Conservation (phyloP, 2,797 vertebrate genomes). For the Chanos chanos region DNA sequence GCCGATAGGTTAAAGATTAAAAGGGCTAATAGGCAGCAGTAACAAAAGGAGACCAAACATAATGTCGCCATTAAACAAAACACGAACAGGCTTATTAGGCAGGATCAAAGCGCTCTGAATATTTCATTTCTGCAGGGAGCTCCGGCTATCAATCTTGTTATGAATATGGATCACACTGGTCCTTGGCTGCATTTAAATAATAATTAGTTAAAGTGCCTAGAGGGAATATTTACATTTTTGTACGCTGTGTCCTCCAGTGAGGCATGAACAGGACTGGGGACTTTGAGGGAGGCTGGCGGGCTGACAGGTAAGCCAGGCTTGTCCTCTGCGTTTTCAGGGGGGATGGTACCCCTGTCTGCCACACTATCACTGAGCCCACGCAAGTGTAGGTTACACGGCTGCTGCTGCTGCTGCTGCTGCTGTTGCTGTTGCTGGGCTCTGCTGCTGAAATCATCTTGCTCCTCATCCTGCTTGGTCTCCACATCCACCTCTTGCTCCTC, state of each 20-base stretch:
- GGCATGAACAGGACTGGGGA: conserved; percentile 74
- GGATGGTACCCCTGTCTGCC: conserved; percentile 46
- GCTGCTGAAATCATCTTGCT: conserved; percentile 64
- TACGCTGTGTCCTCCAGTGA: conserved; percentile 83
- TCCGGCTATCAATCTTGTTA: conserved; percentile 80
- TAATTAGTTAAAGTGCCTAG: conserved; percentile 78
- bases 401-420: conserved; percentile 45
- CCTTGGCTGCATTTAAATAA: conserved; percentile 80
- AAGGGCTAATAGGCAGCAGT: conserved; percentile 70
- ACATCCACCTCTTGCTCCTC: conserved; percentile 85
- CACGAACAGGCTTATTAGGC: conserved; percentile 70
- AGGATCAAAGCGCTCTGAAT: conserved; percentile 77
- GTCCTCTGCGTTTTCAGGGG: conserved; percentile 58
- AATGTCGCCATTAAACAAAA: conserved; percentile 71
- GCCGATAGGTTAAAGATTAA: conserved; percentile 76
- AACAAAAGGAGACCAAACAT: conserved; percentile 71
- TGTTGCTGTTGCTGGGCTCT: conserved; percentile 38
- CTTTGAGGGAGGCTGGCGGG: conserved; percentile 66
- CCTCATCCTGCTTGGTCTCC: conserved; percentile 66
- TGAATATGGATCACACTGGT: conserved; percentile 77
- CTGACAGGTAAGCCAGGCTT: conserved; percentile 61
- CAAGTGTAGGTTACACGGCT: conserved; percentile 53
- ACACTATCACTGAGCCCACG: conserved; percentile 51
- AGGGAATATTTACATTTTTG: conserved; percentile 95
- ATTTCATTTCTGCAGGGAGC: conserved; percentile 83